phyloP scores from a whole-genome alignment of 2,797 vertebrate genomes.

The Xenops minutus region DNA sequence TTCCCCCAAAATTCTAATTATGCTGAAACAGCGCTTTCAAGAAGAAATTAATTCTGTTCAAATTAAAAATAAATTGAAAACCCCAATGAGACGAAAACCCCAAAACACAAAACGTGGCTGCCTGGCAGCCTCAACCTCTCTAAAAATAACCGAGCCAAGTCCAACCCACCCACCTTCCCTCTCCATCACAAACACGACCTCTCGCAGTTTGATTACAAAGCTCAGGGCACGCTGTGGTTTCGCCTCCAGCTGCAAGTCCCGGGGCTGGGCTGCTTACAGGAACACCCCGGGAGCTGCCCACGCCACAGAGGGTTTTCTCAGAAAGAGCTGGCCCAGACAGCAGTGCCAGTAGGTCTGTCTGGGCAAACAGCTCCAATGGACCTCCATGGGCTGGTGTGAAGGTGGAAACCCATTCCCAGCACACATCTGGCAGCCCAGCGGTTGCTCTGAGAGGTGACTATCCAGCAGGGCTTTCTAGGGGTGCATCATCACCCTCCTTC shows the following conservation, averaged over 20 bases:
- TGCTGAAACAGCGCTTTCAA: constrained; percentile 23
- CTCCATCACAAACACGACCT: not conserved
- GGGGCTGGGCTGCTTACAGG: not conserved
- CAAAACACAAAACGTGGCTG: not conserved
- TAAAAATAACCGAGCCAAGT: constrained; percentile 8
- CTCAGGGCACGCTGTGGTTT: constrained; percentile 9
- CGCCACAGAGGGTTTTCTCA: not conserved
- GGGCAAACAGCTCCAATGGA: not conserved
- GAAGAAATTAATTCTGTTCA: not conserved
- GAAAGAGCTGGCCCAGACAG: not conserved
- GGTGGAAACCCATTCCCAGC: not conserved
- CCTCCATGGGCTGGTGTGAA: accelerated
- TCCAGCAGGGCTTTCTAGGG: not conserved
- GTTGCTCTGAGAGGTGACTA: not conserved
- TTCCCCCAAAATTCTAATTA: constrained; percentile 14
- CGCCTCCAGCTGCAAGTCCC: not conserved
- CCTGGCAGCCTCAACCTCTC: not conserved
- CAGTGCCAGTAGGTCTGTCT: not conserved
- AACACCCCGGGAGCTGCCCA: not conserved
- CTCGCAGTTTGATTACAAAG: not conserved
- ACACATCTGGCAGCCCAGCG: not conserved
- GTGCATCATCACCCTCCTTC: not conserved
- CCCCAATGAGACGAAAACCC: not conserved
- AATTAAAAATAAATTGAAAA: not conserved
- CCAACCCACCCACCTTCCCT: constrained; percentile 2